Evolutionary conservation across 2,888 invertebrate genomes (phyloP).

Genomic region (Ischnura elegans): DNA sequence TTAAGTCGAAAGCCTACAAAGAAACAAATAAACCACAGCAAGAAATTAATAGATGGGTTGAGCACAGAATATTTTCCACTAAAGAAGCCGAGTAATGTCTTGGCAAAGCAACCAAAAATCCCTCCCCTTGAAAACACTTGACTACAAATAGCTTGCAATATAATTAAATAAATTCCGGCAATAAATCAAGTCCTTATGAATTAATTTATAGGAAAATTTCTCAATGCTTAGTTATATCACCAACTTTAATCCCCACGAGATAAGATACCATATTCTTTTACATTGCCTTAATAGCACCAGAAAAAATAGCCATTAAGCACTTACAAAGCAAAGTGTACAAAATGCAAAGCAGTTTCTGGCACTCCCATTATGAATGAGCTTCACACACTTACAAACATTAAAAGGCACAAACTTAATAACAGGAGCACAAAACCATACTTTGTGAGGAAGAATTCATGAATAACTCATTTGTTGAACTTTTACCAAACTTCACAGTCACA

Average conservation of each 20-base stretch:
- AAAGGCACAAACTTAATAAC: neutral
- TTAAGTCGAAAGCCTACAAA: too few species aligned
- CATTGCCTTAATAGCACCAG: neutral
- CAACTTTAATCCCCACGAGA: neutral
- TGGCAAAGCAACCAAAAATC: too few species aligned
- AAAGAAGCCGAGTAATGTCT: too few species aligned
- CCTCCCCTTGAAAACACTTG: too few species aligned
- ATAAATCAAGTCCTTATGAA: too few species aligned
- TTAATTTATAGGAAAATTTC: too few species aligned
- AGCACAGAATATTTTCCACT: too few species aligned
- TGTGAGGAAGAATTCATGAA: neutral
- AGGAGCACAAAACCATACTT: neutral
- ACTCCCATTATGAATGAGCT: neutral
- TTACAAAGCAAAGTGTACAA: neutral
- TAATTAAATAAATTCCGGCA: too few species aligned
- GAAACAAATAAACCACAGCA: too few species aligned
- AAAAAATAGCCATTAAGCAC: neutral
- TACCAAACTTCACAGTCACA: too few species aligned
- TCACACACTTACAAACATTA: neutral
- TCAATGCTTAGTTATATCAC: neutral
- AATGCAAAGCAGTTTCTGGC: neutral
- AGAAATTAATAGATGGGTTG: too few species aligned
- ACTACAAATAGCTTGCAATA: too few species aligned
- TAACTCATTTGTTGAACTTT: neutral
- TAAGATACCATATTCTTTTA: neutral